Base-by-base conservation (phyloP, 2,797 vertebrate genomes). In the Sebastes cheni region DNA sequence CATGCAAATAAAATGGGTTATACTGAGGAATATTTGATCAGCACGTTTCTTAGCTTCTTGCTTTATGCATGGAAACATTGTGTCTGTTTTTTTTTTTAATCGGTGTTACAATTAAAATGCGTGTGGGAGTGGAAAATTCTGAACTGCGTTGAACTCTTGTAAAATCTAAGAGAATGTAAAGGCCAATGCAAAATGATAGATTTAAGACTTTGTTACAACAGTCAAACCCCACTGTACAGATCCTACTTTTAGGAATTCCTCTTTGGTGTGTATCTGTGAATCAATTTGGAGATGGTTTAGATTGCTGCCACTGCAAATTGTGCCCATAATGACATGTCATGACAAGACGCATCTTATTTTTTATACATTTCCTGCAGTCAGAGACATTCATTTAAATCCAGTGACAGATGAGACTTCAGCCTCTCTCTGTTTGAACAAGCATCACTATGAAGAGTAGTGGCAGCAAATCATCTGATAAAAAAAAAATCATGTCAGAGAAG, bases 1-100 rank as follows among this genome's bases (percentile, higher is more conserved):
- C 80, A 84, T 88, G 88, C 86, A 91, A 84, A 93, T 84, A 91
- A 81, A 92, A 88, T 62, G 72, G 64, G 50, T 74, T 73, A 58
- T 74, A 67, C 67, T 22, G 64, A 83, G 71, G 88, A 88, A 93
- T 89, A 91, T 93, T 89, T 92, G 81, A 92, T 89, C 77, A 67
- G 72, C 69, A 78, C 61, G 73, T 82, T 58, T 83, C 32, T 66
- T 54, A n/a, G 46, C 68, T 77, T 75, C 67, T 62, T 62, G 54
- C 58, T 74, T 81, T 68, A 81, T 76, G 64, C 77, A 83, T 79
- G 65, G 79, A 83, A 81, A 77, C 56, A 72, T 72, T 42, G 42
- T 32, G 60, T 34, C 50, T 20, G 14, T 29, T 46, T 25, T 55
- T 81, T 75, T 75, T 80, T 75, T 72, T 6, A 36, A 72, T 75